phyloP scores from a whole-genome alignment of 2,113 vertebrate species.

The Perca fluviatilis region DNA sequence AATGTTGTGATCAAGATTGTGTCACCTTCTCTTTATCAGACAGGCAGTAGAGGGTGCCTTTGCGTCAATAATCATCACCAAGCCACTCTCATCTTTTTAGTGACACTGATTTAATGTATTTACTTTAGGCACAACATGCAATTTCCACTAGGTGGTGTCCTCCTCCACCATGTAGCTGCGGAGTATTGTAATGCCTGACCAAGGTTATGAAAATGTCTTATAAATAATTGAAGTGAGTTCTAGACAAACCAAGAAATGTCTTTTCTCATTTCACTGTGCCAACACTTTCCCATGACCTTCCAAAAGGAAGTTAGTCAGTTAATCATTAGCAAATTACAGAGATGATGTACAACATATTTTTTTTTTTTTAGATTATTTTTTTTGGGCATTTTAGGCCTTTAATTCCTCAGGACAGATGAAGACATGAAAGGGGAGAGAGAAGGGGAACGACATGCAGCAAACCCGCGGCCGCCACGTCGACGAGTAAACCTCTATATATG shows the following conservation, averaged over 20 bases:
- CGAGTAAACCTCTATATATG: too few relatives aligned
- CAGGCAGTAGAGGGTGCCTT: constrained; percentile 33
- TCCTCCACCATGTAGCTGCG: neutral
- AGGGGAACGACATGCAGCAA: too few relatives aligned
- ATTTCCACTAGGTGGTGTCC: constrained; percentile 51
- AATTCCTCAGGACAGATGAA: too few relatives aligned
- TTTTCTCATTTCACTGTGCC: neutral
- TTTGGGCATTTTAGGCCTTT: too few relatives aligned
- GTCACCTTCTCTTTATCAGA: neutral
- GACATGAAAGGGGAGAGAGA: too few relatives aligned
- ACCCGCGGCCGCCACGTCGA: too few relatives aligned
- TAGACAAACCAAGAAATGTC: neutral
- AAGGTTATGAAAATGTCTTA: neutral
- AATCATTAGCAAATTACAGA: neutral
- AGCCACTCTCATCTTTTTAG: neutral
- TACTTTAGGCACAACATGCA: neutral
- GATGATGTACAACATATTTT: neutral
- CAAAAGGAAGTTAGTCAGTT: too few relatives aligned
- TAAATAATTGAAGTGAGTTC: neutral
- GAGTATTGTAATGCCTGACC: neutral
- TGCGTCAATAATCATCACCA: neutral
- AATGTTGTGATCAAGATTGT: neutral
- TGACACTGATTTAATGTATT: neutral
- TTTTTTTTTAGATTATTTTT: too few relatives aligned
- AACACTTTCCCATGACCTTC: neutral